Percentiles rank a stretch among this genome's conserved stretches.
phyloP scores from a whole-genome alignment of 2,113 vertebrate species.

The Cheirogaleus medius region DNA sequence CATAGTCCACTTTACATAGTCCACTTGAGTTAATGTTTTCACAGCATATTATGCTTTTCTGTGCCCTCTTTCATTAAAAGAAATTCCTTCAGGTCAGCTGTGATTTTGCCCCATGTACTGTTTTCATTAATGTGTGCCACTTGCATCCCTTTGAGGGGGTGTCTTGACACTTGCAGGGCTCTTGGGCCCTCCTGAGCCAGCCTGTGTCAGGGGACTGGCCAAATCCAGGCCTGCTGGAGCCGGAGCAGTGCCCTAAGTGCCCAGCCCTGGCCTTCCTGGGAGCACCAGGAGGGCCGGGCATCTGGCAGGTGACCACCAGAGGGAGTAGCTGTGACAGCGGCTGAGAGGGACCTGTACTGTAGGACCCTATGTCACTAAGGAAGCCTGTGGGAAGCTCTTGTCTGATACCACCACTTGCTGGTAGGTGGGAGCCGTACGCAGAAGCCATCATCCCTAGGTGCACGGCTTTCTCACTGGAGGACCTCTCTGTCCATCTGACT shows the following conservation, averaged over 20 bases:
- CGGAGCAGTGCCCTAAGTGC: background rate
- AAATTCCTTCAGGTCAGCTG: background rate
- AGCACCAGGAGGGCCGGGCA: accelerated
- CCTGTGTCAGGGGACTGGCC: background rate
- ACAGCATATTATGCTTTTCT: background rate
- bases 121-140: background rate
- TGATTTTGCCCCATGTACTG: background rate
- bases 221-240: background rate
- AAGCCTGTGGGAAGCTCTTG: background rate
- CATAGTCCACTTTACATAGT: background rate
- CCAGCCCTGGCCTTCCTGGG: background rate
- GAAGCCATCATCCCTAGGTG: background rate
- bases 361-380: background rate
- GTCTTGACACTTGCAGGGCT: background rate
- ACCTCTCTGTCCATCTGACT: background rate
- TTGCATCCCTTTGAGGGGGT: background rate
- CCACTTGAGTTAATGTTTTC: background rate
- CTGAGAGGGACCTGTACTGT: background rate
- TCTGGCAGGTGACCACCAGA: background rate
- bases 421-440: background rate
- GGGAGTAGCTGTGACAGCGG: background rate
- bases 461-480: background rate
- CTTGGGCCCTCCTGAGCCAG: background rate
- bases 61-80: background rate
- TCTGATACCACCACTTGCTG: background rate